These are phyloP conservation scores for Sebastes cheni DNA, from an alignment of 2,797 vertebrate genomes.

Conservation along the genomic window DNA sequence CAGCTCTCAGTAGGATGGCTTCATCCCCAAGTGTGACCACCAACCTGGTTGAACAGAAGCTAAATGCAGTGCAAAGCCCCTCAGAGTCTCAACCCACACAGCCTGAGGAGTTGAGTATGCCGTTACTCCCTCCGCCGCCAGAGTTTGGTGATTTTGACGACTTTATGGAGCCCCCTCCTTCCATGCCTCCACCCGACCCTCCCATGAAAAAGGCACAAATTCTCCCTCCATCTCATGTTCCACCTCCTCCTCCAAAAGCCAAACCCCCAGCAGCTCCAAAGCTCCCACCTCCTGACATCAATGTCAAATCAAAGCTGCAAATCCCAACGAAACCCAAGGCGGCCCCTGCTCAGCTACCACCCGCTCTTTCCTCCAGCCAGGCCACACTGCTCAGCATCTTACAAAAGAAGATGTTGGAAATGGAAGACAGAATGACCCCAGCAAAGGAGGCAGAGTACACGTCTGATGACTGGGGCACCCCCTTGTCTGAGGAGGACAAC, in stretches of 20 bases:
- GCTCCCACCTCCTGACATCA: slow-evolving; percentile 28
- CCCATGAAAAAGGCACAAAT: slow-evolving; percentile 48
- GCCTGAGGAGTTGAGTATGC: slow-evolving; percentile 33
- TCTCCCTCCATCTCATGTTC: neutral
- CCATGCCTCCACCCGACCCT: slow-evolving; percentile 65
- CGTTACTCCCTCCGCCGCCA: slow-evolving; percentile 82
- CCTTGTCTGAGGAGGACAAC: slow-evolving; percentile 69
- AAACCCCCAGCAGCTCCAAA: slow-evolving; percentile 41
- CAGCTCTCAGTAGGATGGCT: neutral
- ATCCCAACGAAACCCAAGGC: slow-evolving; percentile 47
- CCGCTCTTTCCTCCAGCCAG: slow-evolving; percentile 68
- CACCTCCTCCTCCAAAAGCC: slow-evolving; percentile 29
- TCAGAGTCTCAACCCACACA: slow-evolving; percentile 2
- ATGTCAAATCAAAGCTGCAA: slow-evolving; percentile 50
- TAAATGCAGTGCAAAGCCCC: neutral
- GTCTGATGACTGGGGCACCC: slow-evolving; percentile 78
- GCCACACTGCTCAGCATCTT: slow-evolving; percentile 83
- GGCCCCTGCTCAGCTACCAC: slow-evolving; percentile 25
- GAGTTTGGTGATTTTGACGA: slow-evolving; percentile 77
- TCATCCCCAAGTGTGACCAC: slow-evolving; percentile 6
- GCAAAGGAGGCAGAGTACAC: slow-evolving; percentile 57
- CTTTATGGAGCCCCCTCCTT: slow-evolving; percentile 59
- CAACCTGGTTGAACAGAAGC: slow-evolving; percentile 24
- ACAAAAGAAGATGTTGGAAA: slow-evolving; percentile 86
- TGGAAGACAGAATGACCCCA: slow-evolving; percentile 78